phyloP scores from a whole-genome alignment of 2,797 vertebrate genomes.

The Phalloptychus januarius region DNA sequence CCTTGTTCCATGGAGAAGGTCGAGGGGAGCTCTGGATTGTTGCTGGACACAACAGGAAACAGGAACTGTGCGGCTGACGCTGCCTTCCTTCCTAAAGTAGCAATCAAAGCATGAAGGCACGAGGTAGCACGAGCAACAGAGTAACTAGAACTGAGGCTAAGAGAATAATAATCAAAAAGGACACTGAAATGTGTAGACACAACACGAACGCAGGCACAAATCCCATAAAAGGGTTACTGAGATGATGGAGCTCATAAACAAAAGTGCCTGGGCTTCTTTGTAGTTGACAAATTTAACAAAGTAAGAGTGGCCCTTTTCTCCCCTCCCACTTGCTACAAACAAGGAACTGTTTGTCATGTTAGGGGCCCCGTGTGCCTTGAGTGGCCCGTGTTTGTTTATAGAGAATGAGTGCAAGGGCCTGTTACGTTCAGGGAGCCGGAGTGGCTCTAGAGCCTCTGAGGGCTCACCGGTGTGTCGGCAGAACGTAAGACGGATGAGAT shows the following conservation, averaged over 20 bases:
- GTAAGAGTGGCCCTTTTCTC: slow-evolving; percentile 32
- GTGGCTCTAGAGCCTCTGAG: slow-evolving; percentile 61
- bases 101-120: slow-evolving; percentile 78
- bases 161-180: slow-evolving; percentile 60
- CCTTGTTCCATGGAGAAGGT: slow-evolving; percentile 51
- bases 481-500: slow-evolving; percentile 81
- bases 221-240: slow-evolving; percentile 9
- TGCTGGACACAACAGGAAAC: slow-evolving; percentile 86
- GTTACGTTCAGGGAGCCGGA: slow-evolving; percentile 70
- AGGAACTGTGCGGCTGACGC: slow-evolving; percentile 80
- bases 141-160: slow-evolving; percentile 23
- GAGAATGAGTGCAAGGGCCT: slow-evolving; percentile 74
- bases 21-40: slow-evolving; percentile 57
- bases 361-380: slow-evolving; percentile 69
- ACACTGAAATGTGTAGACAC: slow-evolving; percentile 55
- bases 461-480: slow-evolving; percentile 57
- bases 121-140: slow-evolving; percentile 55
- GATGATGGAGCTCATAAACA: slow-evolving; percentile 47
- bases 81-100: slow-evolving; percentile 82
- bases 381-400: slow-evolving; percentile 84
- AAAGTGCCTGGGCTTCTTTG: slow-evolving; percentile 48
- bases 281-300: slow-evolving; percentile 61
- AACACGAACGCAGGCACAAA: slow-evolving; percentile 31
- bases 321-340: slow-evolving; percentile 38
- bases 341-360: slow-evolving; percentile 72